Conservation (phyloP, 1,140 invertebrate genomes). For the Ceratoteleas bidentatus region DNA sequence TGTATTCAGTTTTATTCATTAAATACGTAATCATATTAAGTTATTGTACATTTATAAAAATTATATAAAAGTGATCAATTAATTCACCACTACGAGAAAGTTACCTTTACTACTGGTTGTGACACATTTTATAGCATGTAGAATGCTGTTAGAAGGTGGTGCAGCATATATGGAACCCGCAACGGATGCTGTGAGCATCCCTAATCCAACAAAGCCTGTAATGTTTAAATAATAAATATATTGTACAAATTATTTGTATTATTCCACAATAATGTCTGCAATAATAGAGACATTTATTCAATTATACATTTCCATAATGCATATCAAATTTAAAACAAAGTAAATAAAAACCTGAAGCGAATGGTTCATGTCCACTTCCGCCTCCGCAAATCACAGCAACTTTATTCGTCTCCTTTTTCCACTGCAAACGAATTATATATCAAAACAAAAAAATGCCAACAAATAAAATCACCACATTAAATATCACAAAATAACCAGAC, state of each 20-base stretch:
- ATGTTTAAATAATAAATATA: conserved; percentile 66
- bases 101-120: conserved; percentile 80
- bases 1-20: too few species aligned
- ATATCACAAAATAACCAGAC: too few species aligned
- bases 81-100: not conserved
- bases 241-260: not conserved
- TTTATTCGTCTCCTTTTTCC: conserved; percentile 79
- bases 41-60: too few species aligned
- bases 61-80: not conserved
- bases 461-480: not conserved
- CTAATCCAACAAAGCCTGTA: conserved; percentile 88
- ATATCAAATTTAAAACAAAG: too few species aligned
- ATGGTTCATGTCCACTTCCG: too few species aligned
- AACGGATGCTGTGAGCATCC: conserved; percentile 89
- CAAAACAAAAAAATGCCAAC: not conserved
- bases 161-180: conserved; percentile 90
- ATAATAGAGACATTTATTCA: too few species aligned
- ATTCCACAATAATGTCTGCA: too few species aligned
- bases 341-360: too few species aligned
- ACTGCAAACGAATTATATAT: conserved; percentile 74
- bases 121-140: conserved; percentile 85
- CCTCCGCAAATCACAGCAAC: conserved; percentile 90
- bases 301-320: too few species aligned
- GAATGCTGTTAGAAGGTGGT: conserved; percentile 86
- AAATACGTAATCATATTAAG: too few species aligned